Percentiles rank a stretch among this genome's conserved stretches.
Conservation (phyloP, 2,888 invertebrate genomes). For the Cerceris ruficornis region DNA sequence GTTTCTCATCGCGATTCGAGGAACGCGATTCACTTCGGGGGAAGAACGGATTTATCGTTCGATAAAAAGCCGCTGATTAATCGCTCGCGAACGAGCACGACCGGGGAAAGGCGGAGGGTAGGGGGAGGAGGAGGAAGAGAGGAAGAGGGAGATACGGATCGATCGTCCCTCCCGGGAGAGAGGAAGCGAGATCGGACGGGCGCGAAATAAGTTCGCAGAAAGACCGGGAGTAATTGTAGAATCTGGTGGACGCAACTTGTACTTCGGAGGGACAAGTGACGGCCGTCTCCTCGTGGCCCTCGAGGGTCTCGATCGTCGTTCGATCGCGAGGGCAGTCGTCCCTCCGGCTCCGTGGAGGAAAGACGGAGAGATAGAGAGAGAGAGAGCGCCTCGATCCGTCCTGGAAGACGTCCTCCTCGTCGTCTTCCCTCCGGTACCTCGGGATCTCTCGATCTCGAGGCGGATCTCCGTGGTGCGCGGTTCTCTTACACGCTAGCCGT, state of each 20-base stretch:
- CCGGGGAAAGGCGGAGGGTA: too few relatives aligned
- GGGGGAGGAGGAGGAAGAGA: too few relatives aligned
- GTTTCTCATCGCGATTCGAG: neutral
- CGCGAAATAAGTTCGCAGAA: constrained; percentile 74
- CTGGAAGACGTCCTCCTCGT: constrained; percentile 22
- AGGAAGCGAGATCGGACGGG: neutral
- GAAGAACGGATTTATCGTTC: neutral
- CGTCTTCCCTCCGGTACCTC: constrained; percentile 12
- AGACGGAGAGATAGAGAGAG: neutral
- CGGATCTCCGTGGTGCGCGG: constrained; percentile 37
- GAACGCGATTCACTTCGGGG: neutral
- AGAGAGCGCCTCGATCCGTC: constrained; percentile 18
- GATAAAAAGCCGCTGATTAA: neutral
- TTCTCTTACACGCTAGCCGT: constrained; percentile 34
- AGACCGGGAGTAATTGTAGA: constrained; percentile 77
- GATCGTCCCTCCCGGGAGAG: neutral
- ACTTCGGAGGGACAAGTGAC: constrained; percentile 71
- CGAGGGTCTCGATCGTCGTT: constrained; percentile 35
- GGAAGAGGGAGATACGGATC: too few relatives aligned
- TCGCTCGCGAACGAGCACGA: neutral
- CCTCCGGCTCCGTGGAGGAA: too few relatives aligned
- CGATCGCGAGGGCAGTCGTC: constrained; percentile 16
- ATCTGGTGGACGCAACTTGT: constrained; percentile 77
- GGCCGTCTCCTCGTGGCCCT: constrained; percentile 53
- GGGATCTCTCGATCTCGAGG: constrained; percentile 55